Evolutionary conservation across 2,888 invertebrate genomes (phyloP), one percentile per base, ranked within the genome.

Genomic region (Vandiemenella viatica): DNA sequence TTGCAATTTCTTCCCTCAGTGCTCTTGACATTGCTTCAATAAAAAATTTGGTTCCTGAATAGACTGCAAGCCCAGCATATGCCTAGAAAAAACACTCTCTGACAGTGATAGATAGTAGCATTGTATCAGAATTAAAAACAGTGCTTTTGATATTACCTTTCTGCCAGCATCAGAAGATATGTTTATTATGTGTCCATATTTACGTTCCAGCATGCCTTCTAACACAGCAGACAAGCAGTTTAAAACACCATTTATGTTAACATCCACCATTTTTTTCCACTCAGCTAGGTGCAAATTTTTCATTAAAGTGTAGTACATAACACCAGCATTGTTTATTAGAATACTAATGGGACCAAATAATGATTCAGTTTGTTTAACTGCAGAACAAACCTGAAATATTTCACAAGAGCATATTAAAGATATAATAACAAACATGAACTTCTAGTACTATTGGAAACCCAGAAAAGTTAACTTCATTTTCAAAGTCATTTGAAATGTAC

Each of bases 281-380:
- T 55, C 70, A 68, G 23, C 71, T 71, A 60, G 72, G 67, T 32
- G 68, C 67, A 50, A 63, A 58, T 32, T 59, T 43, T 50, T 66
- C 62, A 53, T 61, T 57, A 38, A 67, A 67, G 53, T 60, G 51
- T 60, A 58, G 55, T 64, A 69, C 58, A 70, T 69, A 26, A 71
- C 62, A 4, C 73, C 74, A 23, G 70, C 72, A 60, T 72, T 73
- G 56, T 71, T 72, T 16, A 74, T 60, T 7, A 74, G 58, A 23
- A 73, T 62, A 55, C 73, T 72, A 2, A 73, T 59, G 10, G 55
- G 57, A 5, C 64, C 64, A 10, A 56, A 41, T 4, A 45, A 48
- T n/a, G 49, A 37, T 50, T 56, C 55, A 7, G 55, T 40, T 21
- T 54, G 49, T 43, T 43, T 26, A 17, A 59, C 51, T 3, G 45